Percentiles rank a stretch among this genome's conserved stretches.
These are phyloP conservation scores for Callosobruchus maculatus DNA, from an alignment of 2,888 invertebrate species.

Conservation along the genomic window DNA sequence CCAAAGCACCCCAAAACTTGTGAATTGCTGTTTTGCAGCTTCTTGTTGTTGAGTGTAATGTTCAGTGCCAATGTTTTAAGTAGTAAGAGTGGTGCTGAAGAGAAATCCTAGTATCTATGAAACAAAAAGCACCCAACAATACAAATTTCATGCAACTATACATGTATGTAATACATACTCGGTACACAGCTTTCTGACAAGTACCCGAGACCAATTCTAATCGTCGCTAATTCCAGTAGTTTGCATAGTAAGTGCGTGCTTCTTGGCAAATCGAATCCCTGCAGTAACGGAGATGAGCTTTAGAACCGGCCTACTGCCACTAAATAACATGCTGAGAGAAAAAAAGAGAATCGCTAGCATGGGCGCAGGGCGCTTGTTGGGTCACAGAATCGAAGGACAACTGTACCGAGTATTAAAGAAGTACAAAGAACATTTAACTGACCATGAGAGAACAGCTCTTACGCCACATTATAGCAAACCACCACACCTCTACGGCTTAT, in stretches of 20 bases:
- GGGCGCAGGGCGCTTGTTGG: neutral
- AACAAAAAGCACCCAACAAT: neutral
- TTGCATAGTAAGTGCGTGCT: neutral
- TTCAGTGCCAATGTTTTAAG: no score
- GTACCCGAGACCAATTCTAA: neutral
- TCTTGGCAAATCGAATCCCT: neutral
- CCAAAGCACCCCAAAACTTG: no score
- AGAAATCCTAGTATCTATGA: neutral
- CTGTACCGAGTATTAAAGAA: no score
- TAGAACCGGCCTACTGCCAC: neutral
- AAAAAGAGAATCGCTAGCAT: neutral
- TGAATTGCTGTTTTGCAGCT: no score
- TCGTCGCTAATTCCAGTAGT: neutral
- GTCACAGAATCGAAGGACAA: no score
- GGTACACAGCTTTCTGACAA: neutral
- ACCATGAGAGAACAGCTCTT: no score
- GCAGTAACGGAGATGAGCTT: neutral
- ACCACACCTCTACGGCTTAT: no score
- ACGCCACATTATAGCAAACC: no score
- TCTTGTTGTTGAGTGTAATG: no score
- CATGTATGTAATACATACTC: neutral
- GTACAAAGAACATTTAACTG: no score
- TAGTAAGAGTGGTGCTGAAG: no score
- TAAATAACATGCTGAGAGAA: neutral
- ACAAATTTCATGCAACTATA: neutral